These are phyloP conservation scores for Danio tinwini DNA, from an alignment of 2,797 vertebrate species.

Conservation along the genomic window DNA sequence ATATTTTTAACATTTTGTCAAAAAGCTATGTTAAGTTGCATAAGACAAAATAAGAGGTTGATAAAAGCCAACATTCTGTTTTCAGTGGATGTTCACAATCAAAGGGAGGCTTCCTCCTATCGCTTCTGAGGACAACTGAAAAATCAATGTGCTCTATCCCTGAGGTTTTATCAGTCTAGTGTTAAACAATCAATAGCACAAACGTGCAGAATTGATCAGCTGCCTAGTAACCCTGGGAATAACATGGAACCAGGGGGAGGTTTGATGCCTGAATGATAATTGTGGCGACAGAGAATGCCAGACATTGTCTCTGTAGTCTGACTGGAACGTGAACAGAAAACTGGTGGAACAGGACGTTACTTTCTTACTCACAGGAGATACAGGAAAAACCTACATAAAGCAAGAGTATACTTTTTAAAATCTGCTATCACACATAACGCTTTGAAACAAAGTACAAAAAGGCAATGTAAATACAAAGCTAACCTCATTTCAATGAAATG, in stretches of 20 bases:
- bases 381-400: constrained; percentile 26
- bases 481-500: not conserved
- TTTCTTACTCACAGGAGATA: constrained; percentile 32
- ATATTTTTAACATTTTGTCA: constrained; percentile 21
- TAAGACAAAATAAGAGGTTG: not conserved
- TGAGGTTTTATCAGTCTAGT: constrained; percentile 32
- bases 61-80: not conserved
- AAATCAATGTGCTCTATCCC: constrained; percentile 14
- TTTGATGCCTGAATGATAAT: constrained; percentile 47
- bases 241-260: constrained; percentile 16
- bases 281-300: constrained; percentile 36
- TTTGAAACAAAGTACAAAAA: constrained; percentile 1
- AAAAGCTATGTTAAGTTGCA: not conserved
- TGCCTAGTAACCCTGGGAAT: constrained; percentile 24
- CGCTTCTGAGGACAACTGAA: not conserved
- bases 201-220: constrained; percentile 46
- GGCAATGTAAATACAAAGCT: not conserved
- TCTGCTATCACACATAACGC: not conserved
- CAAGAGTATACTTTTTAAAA: constrained; percentile 1
- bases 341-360: constrained; percentile 62
- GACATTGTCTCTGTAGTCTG: constrained; percentile 29
- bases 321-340: constrained; percentile 52
- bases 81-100: not conserved
- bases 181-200: constrained; percentile 47
- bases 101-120: not conserved